A percentile compares a stretch with the other conserved stretches of the same genome.
phyloP scores from a whole-genome alignment of 2,888 invertebrate species.

The Lasioglossum oenotherae region DNA sequence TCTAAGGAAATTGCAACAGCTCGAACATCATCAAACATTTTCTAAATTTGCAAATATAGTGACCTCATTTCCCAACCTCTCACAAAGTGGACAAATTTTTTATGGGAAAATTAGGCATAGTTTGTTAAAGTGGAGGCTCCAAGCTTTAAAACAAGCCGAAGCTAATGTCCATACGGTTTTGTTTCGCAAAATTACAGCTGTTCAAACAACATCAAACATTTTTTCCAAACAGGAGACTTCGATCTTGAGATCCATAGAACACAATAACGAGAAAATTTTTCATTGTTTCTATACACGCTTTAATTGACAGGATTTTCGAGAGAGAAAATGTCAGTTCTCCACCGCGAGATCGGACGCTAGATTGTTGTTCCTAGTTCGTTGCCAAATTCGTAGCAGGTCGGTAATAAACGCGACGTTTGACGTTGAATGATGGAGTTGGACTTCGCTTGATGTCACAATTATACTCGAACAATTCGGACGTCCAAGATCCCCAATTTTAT shows the following conservation, averaged over 20 bases:
- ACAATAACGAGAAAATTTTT: no score
- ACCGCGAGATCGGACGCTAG: not conserved
- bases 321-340: no score
- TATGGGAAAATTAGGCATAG: not conserved
- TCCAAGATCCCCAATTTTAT: not conserved
- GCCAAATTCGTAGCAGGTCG: not conserved
- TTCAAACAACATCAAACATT: not conserved
- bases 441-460: not conserved
- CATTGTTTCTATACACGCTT: not conserved
- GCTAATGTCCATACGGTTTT: not conserved
- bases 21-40: not conserved
- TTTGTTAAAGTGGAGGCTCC: not conserved
- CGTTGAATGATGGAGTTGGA: not conserved
- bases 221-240: not conserved
- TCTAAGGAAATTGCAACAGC: not conserved
- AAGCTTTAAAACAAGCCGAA: not conserved
- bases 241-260: no score
- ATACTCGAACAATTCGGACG: not conserved
- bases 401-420: not conserved
- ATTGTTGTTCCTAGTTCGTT: not conserved
- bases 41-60: not conserved
- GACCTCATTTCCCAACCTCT: accelerated
- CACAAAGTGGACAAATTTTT: not conserved
- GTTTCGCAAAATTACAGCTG: not conserved
- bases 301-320: no score